A percentile compares a stretch with the other conserved stretches of the same genome.
Conservation (phyloP, 2,888 invertebrate species). For the Antheraea yamamai region DNA sequence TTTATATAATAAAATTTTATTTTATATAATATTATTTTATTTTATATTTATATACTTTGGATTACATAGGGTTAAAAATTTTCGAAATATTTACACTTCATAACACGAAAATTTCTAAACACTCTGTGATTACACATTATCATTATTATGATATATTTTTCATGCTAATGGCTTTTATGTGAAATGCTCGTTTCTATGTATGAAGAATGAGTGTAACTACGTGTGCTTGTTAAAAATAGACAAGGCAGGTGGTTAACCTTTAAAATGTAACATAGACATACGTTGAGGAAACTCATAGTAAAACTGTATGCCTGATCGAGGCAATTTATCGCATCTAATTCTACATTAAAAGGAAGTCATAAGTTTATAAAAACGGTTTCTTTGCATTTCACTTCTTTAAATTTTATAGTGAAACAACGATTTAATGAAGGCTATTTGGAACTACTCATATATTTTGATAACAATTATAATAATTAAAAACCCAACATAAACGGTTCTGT, state of each 20-base stretch:
- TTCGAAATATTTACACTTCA: not conserved
- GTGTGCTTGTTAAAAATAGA: conserved; percentile 15
- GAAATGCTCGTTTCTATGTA: not conserved
- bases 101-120: not conserved
- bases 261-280: conserved; percentile 16
- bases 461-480: too few species aligned
- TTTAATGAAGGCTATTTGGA: too few species aligned
- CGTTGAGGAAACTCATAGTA: conserved; percentile 14
- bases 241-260: conserved; percentile 27
- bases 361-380: not conserved
- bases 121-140: not conserved
- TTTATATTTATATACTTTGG: not conserved
- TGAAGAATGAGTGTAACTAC: conserved; percentile 13
- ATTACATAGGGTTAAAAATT: not conserved
- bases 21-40: too few species aligned
- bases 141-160: not conserved
- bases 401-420: too few species aligned
- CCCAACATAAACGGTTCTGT: not conserved
- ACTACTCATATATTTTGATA: too few species aligned
- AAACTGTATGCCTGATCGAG: not conserved
- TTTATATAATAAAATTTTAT: too few species aligned
- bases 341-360: not conserved
- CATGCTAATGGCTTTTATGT: not conserved
- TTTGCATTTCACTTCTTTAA: too few species aligned
- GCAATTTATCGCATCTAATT: not conserved